Percentiles rank a stretch among this genome's conserved stretches.
Evolutionary conservation across 92 coral and sea anemone genomes (phyloP).

Genomic region (Porites divaricata): DNA sequence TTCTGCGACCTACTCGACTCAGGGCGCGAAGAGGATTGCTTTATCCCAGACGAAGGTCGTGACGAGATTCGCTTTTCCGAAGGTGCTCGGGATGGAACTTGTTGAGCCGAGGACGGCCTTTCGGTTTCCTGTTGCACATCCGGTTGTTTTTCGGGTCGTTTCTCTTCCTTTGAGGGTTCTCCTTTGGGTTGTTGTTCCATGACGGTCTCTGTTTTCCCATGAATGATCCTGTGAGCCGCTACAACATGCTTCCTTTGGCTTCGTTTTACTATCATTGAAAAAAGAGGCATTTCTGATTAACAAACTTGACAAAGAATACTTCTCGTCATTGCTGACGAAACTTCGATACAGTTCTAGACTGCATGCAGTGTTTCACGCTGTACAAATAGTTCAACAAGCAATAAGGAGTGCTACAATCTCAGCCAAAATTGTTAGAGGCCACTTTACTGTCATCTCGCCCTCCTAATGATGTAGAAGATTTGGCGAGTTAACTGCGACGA

Average conservation of each 20-base stretch:
- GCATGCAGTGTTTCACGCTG: too few relatives aligned
- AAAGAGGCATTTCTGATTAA: not conserved
- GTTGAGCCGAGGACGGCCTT: slow-evolving; percentile 49
- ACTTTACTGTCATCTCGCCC: too few relatives aligned
- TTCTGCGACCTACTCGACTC: slow-evolving; percentile 46
- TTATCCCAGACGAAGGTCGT: slow-evolving; percentile 58
- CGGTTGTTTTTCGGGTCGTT: slow-evolving; percentile 42
- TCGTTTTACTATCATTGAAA: slow-evolving; percentile 72
- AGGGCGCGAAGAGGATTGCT: slow-evolving; percentile 37
- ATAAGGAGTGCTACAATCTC: too few relatives aligned
- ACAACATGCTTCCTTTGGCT: slow-evolving; percentile 90
- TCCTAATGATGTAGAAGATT: too few relatives aligned
- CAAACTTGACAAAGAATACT: too few relatives aligned
- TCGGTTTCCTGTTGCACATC: slow-evolving; percentile 39
- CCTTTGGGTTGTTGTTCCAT: slow-evolving; percentile 73
- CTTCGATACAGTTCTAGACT: too few relatives aligned
- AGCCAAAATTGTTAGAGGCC: too few relatives aligned
- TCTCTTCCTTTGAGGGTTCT: slow-evolving; percentile 60
- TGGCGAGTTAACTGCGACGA: too few relatives aligned
- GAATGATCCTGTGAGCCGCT: slow-evolving; percentile 97
- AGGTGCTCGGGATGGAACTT: slow-evolving; percentile 41
- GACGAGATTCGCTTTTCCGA: slow-evolving; percentile 46
- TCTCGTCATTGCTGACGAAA: too few relatives aligned
- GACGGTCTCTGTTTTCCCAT: slow-evolving; percentile 68
- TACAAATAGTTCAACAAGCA: too few relatives aligned